Conservation (phyloP, 2,113 vertebrate genomes). For the Campylomormyrus tamandua region DNA sequence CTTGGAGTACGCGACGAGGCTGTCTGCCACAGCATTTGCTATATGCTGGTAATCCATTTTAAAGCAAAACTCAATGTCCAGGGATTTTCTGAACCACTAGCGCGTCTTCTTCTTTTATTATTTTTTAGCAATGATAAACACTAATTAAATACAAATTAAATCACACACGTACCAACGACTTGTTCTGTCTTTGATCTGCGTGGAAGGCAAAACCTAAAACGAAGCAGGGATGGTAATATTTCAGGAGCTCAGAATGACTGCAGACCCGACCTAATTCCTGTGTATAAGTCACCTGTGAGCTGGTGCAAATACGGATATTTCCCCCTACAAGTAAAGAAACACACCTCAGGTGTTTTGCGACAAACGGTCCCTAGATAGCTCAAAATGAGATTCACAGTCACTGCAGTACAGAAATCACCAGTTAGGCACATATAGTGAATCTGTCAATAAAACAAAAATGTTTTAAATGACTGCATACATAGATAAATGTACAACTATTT, state of each 20-base stretch:
- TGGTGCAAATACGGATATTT: neutral
- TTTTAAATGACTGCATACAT: neutral
- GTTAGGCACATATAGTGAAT: neutral
- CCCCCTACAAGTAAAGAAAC: neutral
- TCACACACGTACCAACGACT: neutral
- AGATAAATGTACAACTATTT: neutral
- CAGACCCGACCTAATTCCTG: neutral
- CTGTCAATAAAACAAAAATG: neutral
- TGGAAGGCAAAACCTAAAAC: neutral
- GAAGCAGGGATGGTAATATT: neutral
- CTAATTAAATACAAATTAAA: neutral
- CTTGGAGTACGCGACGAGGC: constrained; percentile 62
- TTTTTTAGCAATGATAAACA: neutral
- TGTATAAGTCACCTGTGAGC: neutral
- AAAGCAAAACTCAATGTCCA: neutral
- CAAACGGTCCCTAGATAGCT: neutral
- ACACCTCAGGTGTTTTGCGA: neutral
- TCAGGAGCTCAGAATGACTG: neutral
- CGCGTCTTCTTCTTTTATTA: neutral
- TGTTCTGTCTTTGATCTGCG: neutral
- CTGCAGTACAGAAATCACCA: neutral
- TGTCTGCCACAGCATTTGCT: constrained; percentile 50
- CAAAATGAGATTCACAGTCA: neutral
- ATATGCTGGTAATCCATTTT: constrained; percentile 14
- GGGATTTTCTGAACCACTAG: neutral